Conservation (phyloP, 2,113 vertebrate species). For the Microtus oregoni region DNA sequence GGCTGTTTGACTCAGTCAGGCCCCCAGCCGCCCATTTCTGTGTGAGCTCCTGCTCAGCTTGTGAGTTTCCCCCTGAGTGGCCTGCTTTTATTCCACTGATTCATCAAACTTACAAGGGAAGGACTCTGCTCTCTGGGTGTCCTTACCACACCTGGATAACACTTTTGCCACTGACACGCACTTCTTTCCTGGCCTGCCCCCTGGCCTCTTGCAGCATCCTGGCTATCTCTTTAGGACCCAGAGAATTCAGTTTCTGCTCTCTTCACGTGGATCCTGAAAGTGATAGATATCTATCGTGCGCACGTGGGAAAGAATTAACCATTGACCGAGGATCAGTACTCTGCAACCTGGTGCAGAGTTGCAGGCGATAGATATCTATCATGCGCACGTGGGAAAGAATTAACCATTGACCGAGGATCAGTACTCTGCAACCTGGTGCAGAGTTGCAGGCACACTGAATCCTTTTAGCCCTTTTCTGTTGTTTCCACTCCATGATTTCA, state of each 20-base stretch:
- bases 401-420: neutral
- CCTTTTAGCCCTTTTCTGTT: neutral
- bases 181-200: neutral
- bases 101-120: neutral
- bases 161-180: neutral
- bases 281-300: neutral
- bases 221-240: neutral
- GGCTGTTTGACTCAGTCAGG: neutral
- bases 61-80: neutral
- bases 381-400: neutral
- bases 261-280: neutral
- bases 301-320: neutral
- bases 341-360: neutral
- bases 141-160: fast-evolving
- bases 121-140: neutral
- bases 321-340: neutral
- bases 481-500: neutral
- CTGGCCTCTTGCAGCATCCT: neutral
- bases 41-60: neutral
- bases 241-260: neutral
- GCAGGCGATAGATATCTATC: neutral
- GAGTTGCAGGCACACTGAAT: neutral
- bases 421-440: neutral
- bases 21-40: neutral
- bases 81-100: neutral